Evolutionary conservation across 2,113 vertebrate genomes (phyloP).

Genomic region (Lagopus leucura): DNA sequence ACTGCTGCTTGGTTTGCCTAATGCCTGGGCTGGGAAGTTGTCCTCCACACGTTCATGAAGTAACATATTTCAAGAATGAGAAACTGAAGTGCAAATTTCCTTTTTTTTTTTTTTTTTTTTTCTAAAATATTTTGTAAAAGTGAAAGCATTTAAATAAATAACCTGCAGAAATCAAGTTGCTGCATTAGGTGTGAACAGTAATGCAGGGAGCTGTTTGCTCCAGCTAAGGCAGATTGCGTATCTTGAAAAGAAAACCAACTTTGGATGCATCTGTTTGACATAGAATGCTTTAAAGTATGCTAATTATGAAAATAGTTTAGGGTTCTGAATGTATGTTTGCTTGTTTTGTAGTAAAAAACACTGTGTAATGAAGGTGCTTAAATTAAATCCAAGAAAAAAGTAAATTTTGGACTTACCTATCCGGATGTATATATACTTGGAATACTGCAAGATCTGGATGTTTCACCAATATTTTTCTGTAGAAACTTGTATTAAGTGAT

Average conservation of each 20-base stretch:
- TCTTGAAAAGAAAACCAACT: slow-evolving; percentile 43
- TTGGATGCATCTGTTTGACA: slow-evolving; percentile 47
- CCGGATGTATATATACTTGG: slow-evolving; percentile 75
- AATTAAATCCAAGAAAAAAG: slow-evolving; percentile 68
- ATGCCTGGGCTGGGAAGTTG: background rate
- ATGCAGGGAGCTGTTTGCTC: slow-evolving; percentile 12
- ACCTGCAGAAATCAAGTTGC: slow-evolving; percentile 45
- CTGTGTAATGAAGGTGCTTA: slow-evolving; percentile 80
- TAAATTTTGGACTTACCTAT: slow-evolving; percentile 59
- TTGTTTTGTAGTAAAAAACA: slow-evolving; percentile 78
- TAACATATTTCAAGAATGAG: slow-evolving; percentile 48
- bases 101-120: slow-evolving; percentile 62
- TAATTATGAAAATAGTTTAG: slow-evolving; percentile 70
- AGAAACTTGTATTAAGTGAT: slow-evolving; percentile 71
- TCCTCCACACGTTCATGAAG: background rate
- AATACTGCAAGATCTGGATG: slow-evolving; percentile 70
- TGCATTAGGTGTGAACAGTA: slow-evolving; percentile 30
- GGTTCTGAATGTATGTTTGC: slow-evolving; percentile 75
- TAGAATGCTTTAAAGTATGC: slow-evolving; percentile 69
- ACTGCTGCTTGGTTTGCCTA: background rate
- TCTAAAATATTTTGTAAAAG: slow-evolving; percentile 60
- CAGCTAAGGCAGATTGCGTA: background rate
- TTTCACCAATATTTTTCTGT: slow-evolving; percentile 50
- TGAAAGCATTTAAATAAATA: slow-evolving; percentile 74
- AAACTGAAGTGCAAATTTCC: slow-evolving; percentile 69